A percentile compares a stretch with the other conserved stretches of the same genome.
Evolutionary conservation across 1,140 invertebrate species (phyloP).

Genomic region (Homalodisca vitripennis): DNA sequence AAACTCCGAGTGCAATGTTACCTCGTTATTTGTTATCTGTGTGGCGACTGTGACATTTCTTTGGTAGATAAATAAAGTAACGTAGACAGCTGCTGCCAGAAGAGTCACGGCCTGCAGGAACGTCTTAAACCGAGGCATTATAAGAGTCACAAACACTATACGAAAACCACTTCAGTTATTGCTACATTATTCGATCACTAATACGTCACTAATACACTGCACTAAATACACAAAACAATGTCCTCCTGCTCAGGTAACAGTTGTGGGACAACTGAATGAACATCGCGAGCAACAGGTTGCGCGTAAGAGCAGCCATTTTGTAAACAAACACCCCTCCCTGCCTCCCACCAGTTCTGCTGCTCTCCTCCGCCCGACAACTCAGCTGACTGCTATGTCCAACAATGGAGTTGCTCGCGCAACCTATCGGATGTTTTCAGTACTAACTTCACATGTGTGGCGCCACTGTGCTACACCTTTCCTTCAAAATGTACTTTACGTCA

Average conservation of each 20-base stretch:
- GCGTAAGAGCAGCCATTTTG: conserved; percentile 18
- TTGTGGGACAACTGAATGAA: conserved; percentile 11
- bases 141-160: conserved; percentile 20
- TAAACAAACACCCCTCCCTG: conserved; percentile 23
- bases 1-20: background rate
- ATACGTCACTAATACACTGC: conserved; percentile 21
- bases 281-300: conserved; percentile 1
- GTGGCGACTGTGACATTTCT: conserved; percentile 21
- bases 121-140: conserved; percentile 22
- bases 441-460: too few species aligned
- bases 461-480: too few species aligned
- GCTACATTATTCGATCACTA: conserved; percentile 7
- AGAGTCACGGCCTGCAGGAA: conserved; percentile 19
- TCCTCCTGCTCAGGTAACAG: conserved; percentile 9
- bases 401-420: background rate
- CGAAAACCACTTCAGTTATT: background rate
- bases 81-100: conserved; percentile 13
- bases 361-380: background rate
- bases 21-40: background rate
- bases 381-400: background rate
- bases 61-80: conserved; percentile 26
- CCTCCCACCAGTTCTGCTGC: background rate
- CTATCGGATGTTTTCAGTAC: too few species aligned
- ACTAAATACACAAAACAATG: background rate
- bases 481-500: too few species aligned